Base-by-base conservation (phyloP, 1,140 invertebrate genomes). In the Sycophila sp. region DNA sequence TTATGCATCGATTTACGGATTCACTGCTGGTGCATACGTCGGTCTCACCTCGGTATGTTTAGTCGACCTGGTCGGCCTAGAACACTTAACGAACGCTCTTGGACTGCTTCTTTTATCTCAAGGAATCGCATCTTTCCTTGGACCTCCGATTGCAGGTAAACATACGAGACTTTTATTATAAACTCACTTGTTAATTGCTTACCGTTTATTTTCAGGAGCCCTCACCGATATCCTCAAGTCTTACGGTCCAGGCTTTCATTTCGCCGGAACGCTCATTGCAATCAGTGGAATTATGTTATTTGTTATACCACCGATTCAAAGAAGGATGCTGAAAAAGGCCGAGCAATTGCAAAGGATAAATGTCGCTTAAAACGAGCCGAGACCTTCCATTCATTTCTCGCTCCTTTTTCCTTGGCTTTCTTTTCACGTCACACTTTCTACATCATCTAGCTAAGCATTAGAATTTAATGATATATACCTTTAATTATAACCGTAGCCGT, bases 21-120 rank as follows among this genome's bases (percentile, higher is more conserved):
- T 94, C 71, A 95, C 94, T 1, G 94, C 95, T 73, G 96, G 96
- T 62, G 96, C 95, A 26, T 98, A 97, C 81, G 96, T 98, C 4
- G 95, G 95, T 5, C 87, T 98, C 15, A 98, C 96, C 4, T 96
- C 94, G 7, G 95, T 96, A 4, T 94, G 96, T 59, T 84, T 96
- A 53, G 94, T 96, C 2, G 94, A 97, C 83, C 87, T 97, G 32
- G 83, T 97, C 58, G 94, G 96, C 7, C 83, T 97, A 55, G 94
- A 97, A 47, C 93, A 90, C 76, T 86, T 98, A 34, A 97, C 96
- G 0, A 97, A 97, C 82, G 94, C 95, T 1, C 98, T 98, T 83
- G 96, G 96, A n/a, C 85, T 98, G 7, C 86, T 98, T 6, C 86
- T 96, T 65, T 88, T 98, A 10, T 97, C 97, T 85, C 95, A 98